These are phyloP conservation scores for Eumeta japonica DNA, from an alignment of 1,140 invertebrate species.

Conservation along the genomic window DNA sequence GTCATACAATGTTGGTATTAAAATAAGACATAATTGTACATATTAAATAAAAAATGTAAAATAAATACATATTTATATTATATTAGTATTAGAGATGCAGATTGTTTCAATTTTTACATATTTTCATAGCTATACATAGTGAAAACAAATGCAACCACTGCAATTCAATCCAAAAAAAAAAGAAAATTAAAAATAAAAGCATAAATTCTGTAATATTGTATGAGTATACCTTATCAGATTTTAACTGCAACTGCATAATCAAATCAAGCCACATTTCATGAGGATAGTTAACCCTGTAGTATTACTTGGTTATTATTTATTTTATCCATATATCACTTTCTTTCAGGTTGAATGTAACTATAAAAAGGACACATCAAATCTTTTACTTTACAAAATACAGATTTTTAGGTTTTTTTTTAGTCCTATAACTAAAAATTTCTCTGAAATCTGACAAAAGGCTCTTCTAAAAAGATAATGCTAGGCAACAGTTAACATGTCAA, in stretches of 20 bases:
- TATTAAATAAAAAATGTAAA: no score
- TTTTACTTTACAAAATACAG: not conserved
- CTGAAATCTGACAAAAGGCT: not conserved
- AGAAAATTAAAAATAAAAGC: constrained; percentile 36
- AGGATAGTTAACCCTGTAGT: constrained; percentile 85
- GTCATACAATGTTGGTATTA: no score
- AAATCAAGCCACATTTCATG: constrained; percentile 67
- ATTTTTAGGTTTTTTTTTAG: not conserved
- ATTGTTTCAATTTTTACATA: not conserved
- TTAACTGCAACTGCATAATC: constrained; percentile 51
- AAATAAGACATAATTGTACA: no score
- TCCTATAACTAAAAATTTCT: not conserved
- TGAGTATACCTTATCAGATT: constrained; percentile 50
- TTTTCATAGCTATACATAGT: constrained; percentile 4
- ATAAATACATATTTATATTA: not conserved
- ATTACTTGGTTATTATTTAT: constrained; percentile 61
- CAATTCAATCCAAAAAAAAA: constrained; percentile 7
- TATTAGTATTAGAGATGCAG: not conserved
- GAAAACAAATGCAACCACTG: not conserved
- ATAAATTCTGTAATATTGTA: no score
- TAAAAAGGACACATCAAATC: no score
- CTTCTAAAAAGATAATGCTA: not conserved
- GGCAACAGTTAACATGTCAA: no score
- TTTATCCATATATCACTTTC: not conserved
- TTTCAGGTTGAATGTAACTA: not conserved